Evolutionary conservation across 2,888 invertebrate species (phyloP), one percentile per base, ranked within the genome.

Genomic region (Aphodius granarius): DNA sequence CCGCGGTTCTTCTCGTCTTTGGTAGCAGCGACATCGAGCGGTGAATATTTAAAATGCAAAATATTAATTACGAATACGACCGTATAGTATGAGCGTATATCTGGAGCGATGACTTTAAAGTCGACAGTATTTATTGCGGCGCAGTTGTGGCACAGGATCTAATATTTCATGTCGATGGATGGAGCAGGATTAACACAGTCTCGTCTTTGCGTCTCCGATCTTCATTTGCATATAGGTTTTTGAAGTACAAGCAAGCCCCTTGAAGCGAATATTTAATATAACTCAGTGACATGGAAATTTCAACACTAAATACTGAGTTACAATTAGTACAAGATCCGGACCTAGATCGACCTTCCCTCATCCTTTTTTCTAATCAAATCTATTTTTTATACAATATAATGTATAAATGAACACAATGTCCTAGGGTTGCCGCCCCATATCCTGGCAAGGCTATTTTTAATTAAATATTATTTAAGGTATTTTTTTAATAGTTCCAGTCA

Each of bases 101-200:
- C 77, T 77, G 72, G 74, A 77, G 73, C 77, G 77, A 77, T 77
- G 77, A 77, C 77, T 77, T 68, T 72, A 74, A 74, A 74, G 71
- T 73, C 77, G 71, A 74, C 74, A 74, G 75, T 77, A 77, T 77
- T 77, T 77, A 77, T 77, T 77, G 77, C 77, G 74, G 75, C 43
- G 74, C 77, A 77, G 77, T 77, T 77, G 43, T 3, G 77, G 74
- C 75, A 74, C 73, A 74, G 74, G 71, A 72, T 77, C 77, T 77
- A 75, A 77, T 77, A 77, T 71, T 77, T 77, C 77, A 77, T 75
- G 77, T 77, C 77, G 72, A 77, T 77, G 74, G 70, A 4, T 20
- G 20, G 21, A 20, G 22, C 20, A 6, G 22, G 68, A 68, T 68
- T 68, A 68, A 68, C 68, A 22, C 21, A 68, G 68, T 68, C 68